Evolutionary conservation across 2,113 vertebrate species (phyloP), one percentile per base, ranked within the genome.

Genomic region (Sterrhoptilus dennistouni): DNA sequence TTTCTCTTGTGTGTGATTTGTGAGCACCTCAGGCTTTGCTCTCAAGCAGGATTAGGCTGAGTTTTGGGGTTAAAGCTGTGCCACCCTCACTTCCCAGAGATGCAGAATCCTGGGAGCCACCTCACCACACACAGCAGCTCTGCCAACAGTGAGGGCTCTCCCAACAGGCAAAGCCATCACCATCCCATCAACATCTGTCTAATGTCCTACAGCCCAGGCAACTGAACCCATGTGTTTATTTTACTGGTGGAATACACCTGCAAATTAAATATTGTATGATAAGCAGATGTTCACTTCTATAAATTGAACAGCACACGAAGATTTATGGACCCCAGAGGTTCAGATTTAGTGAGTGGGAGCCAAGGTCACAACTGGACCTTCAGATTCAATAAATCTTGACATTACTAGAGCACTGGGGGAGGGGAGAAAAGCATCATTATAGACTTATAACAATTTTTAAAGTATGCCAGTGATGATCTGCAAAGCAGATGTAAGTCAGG

Each of bases 371-470:
- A 93, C 50, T 94, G 95, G 96, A 95, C 95, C 96, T 97, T 97
- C 97, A 97, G 94, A 95, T 96, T 95, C 95, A 98, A 98, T 98
- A 97, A 98, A 98, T 97, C 96, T 96, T 93, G 87, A 96, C 90
- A 93, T 92, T 94, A 94, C 80, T 96, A 91, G 59, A 57, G 60
- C 57, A 29, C 1, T 89, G 83, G 89, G 84, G 79, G 89, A 83
- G 87, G 96, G 91, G 92, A 93, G 36, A 81, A 89, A 95, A 61
- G 91, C 81, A 17, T 95, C 18, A 0, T 97, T 96, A 97, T 74
- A 97, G 95, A 91, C 81, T 94, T 94, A 96, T 81, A 96, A 96
- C 92, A 85, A 79, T 94, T 96, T 92, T 71, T n/a, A 93, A 97
- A 93, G 89, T 94, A 91, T 96, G 87, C 76, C 87, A 83, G 74